These are phyloP conservation scores for Suncus etruscus DNA, from an alignment of 2,113 vertebrate genomes.

Conservation along the genomic window DNA sequence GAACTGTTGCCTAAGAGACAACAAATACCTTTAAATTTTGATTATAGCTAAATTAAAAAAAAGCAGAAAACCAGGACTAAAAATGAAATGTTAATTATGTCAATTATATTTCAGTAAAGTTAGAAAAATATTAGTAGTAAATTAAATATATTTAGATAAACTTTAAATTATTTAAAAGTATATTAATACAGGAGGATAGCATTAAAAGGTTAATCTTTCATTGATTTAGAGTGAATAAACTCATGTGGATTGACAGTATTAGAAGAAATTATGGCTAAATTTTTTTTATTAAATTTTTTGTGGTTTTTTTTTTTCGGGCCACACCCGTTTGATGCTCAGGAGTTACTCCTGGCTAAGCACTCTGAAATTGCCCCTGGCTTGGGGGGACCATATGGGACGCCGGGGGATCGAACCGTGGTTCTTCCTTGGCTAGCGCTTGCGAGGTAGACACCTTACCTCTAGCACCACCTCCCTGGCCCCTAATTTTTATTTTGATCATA, in stretches of 20 bases:
- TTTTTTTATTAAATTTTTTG: too few relatives aligned
- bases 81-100: not conserved
- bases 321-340: too few relatives aligned
- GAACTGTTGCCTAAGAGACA: not conserved
- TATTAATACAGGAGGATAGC: not conserved
- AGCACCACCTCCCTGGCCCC: too few relatives aligned
- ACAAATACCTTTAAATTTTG: not conserved
- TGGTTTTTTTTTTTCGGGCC: too few relatives aligned
- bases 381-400: too few relatives aligned
- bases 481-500: too few relatives aligned
- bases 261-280: not conserved
- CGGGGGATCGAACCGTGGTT: too few relatives aligned
- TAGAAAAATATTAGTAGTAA: not conserved
- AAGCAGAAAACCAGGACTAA: not conserved
- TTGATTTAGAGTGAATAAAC: not conserved
- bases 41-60: constrained; percentile 7
- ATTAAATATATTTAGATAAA: not conserved
- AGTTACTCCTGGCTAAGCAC: too few relatives aligned
- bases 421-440: too few relatives aligned
- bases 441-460: too few relatives aligned
- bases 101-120: not conserved
- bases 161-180: not conserved
- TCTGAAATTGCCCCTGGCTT: too few relatives aligned
- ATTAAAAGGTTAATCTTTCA: not conserved
- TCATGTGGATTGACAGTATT: not conserved